These are phyloP conservation scores for Entelurus aequoreus DNA, from an alignment of 2,113 vertebrate genomes.

Conservation along the genomic window DNA sequence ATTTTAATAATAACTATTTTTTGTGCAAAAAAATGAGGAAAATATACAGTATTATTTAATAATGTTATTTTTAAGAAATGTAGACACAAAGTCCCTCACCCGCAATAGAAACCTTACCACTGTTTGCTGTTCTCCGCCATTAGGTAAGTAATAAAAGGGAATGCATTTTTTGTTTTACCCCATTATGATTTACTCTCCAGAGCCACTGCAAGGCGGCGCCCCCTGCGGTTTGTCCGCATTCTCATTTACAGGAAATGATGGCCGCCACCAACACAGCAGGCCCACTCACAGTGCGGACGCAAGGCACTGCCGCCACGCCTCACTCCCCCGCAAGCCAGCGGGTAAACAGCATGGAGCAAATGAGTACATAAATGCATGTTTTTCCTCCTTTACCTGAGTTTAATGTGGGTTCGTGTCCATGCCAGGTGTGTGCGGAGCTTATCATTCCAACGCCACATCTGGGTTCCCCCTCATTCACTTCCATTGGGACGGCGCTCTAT, in stretches of 20 bases:
- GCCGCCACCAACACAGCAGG: slow-evolving; percentile 57
- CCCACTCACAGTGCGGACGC: slow-evolving; percentile 50
- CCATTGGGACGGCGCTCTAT: slow-evolving; percentile 71
- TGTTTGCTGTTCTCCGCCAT: no score
- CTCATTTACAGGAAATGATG: slow-evolving; percentile 50
- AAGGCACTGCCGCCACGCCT: slow-evolving; percentile 21
- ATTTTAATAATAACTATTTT: no score
- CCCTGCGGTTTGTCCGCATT: slow-evolving; percentile 45
- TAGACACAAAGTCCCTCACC: no score
- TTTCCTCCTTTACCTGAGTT: not conserved
- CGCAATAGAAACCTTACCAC: no score
- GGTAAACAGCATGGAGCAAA: slow-evolving; percentile 25
- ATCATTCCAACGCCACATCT: slow-evolving; percentile 18
- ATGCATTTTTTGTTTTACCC: no score
- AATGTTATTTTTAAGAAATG: no score
- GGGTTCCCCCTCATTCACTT: slow-evolving; percentile 70
- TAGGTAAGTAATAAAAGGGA: not conserved
- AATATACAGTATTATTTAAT: no score
- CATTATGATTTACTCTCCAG: slow-evolving; percentile 7
- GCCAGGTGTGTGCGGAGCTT: slow-evolving; percentile 31
- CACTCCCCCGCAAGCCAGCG: slow-evolving; percentile 17
- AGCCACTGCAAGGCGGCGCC: slow-evolving; percentile 24
- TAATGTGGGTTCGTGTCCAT: slow-evolving; percentile 8
- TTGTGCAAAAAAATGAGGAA: no score
- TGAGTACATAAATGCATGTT: not conserved